These are phyloP conservation scores for Bucco capensis DNA, from an alignment of 2,113 vertebrate species.

Conservation along the genomic window DNA sequence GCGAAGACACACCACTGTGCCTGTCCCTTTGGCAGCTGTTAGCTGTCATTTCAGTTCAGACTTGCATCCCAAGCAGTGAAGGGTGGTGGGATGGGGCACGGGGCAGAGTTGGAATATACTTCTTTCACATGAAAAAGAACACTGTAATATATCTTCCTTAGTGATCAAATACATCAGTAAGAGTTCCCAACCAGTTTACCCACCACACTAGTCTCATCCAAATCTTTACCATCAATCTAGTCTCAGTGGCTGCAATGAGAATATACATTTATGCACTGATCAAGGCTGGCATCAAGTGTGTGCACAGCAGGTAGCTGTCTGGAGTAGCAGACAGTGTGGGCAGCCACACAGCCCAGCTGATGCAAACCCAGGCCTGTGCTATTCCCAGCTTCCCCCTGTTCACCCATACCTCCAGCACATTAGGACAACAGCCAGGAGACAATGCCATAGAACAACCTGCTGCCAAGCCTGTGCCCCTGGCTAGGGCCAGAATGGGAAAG, in stretches of 20 bases:
- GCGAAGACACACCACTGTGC: not conserved
- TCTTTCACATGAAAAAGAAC: not conserved
- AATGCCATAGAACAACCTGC: not conserved
- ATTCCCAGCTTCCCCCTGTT: not conserved
- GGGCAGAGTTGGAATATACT: not conserved
- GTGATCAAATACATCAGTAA: not conserved
- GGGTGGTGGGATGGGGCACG: not conserved
- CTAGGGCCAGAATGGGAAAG: not conserved
- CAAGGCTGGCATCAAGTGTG: not conserved
- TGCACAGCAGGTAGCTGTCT: not conserved
- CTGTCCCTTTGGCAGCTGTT: not conserved
- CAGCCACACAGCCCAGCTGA: not conserved
- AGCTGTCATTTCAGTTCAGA: not conserved
- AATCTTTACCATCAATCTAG: not conserved
- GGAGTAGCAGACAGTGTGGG: not conserved
- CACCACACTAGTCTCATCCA: not conserved
- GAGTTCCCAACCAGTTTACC: not conserved
- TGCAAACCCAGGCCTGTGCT: accelerated
- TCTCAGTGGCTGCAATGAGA: not conserved
- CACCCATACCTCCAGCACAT: not conserved
- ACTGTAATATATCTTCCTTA: not conserved
- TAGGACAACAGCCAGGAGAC: not conserved
- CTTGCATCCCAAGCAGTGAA: not conserved
- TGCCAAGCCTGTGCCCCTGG: not conserved
- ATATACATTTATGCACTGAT: not conserved